Conservation (phyloP, 2,113 vertebrate genomes). For the Nerophis lumbriciformis region DNA sequence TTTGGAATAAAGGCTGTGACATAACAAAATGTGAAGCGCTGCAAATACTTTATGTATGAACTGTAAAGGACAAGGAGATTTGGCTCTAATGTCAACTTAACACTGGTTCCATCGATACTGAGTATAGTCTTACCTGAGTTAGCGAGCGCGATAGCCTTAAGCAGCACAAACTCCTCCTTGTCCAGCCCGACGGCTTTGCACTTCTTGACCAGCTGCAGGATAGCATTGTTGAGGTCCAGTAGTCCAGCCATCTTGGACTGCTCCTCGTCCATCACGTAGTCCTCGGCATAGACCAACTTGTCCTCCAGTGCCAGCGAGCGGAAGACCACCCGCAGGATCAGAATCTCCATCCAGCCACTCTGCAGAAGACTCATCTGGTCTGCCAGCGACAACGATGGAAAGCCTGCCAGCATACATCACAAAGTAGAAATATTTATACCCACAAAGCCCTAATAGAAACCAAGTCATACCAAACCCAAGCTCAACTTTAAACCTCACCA, state of each 20-base stretch:
- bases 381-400: conserved; percentile 92
- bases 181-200: conserved; percentile 93
- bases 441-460: too few relatives aligned
- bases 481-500: too few relatives aligned
- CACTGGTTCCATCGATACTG: too few relatives aligned
- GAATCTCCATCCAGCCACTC: conserved; percentile 98
- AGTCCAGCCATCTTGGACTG: conserved; percentile 92
- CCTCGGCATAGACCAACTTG: conserved; percentile 93
- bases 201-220: conserved; percentile 95
- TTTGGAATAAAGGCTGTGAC: too few relatives aligned
- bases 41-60: too few relatives aligned
- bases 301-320: conserved; percentile 90
- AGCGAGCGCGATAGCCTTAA: conserved; percentile 96
- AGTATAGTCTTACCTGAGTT: conserved; percentile 82
- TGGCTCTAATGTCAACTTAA: not conserved
- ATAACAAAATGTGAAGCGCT: too few relatives aligned
- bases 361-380: conserved; percentile 99
- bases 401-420: conserved; percentile 70
- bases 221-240: conserved; percentile 92
- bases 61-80: too few relatives aligned
- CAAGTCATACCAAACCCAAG: too few relatives aligned
- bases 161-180: conserved; percentile 95
- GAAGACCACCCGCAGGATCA: conserved; percentile 94
- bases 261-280: conserved; percentile 97
- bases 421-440: too few relatives aligned